These are phyloP conservation scores for Scortum barcoo DNA, from an alignment of 2,113 vertebrate genomes.

Conservation along the genomic window DNA sequence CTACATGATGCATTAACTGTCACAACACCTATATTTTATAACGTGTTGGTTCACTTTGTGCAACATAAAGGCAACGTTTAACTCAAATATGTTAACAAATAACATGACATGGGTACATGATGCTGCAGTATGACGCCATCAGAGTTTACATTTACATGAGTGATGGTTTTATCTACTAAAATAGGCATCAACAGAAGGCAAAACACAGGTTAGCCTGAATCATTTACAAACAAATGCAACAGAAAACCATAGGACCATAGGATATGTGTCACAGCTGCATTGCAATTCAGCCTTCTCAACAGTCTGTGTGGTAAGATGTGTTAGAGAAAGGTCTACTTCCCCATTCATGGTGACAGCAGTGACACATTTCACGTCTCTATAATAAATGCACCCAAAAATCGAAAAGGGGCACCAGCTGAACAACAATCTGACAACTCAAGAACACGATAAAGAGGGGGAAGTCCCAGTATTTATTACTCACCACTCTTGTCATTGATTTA, in stretches of 20 bases:
- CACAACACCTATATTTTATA: neutral
- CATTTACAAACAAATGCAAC: neutral
- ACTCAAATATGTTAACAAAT: too few relatives aligned
- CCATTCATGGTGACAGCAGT: neutral
- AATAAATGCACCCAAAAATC: neutral
- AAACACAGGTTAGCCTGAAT: neutral
- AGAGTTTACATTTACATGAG: neutral
- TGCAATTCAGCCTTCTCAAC: neutral
- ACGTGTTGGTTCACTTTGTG: neutral
- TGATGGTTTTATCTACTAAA: neutral
- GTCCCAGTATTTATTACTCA: neutral
- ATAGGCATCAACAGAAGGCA: neutral
- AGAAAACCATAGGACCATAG: neutral
- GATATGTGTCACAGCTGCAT: neutral
- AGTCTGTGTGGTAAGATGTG: slow-evolving; percentile 17
- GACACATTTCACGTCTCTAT: neutral
- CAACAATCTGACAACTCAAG: neutral
- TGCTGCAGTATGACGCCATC: neutral
- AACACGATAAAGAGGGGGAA: too few relatives aligned
- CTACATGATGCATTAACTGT: neutral
- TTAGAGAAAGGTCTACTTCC: slow-evolving; percentile 23
- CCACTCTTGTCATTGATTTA: neutral
- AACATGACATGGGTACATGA: neutral
- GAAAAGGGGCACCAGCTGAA: neutral
- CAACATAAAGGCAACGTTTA: neutral